Conservation (phyloP, 2,888 invertebrate species). For the Ganaspis brasiliensis region DNA sequence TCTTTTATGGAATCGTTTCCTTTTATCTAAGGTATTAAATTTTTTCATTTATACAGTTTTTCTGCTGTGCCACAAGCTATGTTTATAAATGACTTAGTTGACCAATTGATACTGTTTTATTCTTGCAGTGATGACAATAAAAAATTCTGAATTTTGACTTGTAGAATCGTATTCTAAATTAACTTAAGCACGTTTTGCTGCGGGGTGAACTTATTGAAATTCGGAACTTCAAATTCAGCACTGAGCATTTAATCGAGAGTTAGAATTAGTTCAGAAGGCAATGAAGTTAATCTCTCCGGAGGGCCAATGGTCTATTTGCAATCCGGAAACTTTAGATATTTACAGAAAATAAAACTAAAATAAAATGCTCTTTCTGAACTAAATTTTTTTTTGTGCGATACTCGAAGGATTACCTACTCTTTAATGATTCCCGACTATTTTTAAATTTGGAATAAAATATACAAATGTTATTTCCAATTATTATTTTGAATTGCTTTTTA, state of each 20-base stretch:
- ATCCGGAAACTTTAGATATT: neutral
- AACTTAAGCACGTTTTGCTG: slow-evolving; percentile 9
- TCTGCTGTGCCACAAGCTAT: neutral
- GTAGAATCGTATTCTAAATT: slow-evolving; percentile 20
- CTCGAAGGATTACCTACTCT: neutral
- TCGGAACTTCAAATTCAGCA: slow-evolving; percentile 4
- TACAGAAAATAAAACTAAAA: neutral
- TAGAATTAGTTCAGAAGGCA: slow-evolving; percentile 21
- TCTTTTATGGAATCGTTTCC: too few species aligned
- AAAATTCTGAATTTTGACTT: neutral
- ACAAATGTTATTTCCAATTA: too few species aligned
- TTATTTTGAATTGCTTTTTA: too few species aligned
- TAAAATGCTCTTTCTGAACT: neutral
- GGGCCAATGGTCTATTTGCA: neutral
- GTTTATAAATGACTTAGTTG: slow-evolving; percentile 13
- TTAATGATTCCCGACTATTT: too few species aligned
- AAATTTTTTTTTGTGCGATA: neutral
- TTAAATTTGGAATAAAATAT: too few species aligned
- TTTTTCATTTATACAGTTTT: slow-evolving; percentile 15
- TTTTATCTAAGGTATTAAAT: too few species aligned
- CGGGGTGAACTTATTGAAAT: slow-evolving; percentile 24
- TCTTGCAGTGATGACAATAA: neutral
- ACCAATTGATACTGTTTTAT: neutral
- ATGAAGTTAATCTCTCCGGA: slow-evolving; percentile 24
- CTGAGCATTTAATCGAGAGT: slow-evolving; percentile 29